A percentile compares a stretch with the other conserved stretches of the same genome.
These are phyloP conservation scores for Colinus virginianus DNA, from an alignment of 2,113 vertebrate species.

Conservation along the genomic window DNA sequence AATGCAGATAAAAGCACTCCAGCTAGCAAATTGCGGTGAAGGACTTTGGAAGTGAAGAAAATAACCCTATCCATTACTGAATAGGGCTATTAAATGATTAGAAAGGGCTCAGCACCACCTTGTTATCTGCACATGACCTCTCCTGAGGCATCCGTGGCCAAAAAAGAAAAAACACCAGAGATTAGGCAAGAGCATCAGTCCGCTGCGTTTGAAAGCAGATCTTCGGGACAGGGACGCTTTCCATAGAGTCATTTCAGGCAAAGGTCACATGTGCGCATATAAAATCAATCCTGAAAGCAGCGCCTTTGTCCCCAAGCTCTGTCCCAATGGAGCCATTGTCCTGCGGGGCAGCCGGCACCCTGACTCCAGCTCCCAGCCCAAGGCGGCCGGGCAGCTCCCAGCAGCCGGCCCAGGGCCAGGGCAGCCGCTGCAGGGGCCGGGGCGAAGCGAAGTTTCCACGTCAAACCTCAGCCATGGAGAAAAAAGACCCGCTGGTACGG, in stretches of 20 bases:
- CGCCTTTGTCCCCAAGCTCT: constrained; percentile 72
- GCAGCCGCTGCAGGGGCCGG: neutral
- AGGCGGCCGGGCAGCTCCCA: constrained; percentile 16
- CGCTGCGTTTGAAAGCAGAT: constrained; percentile 40
- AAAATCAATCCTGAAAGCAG: constrained; percentile 54
- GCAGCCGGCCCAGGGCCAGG: neutral
- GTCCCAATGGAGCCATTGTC: constrained; percentile 80
- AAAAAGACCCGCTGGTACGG: constrained; percentile 65
- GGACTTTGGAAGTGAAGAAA: neutral
- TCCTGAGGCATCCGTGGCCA: neutral
- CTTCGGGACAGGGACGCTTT: constrained; percentile 14
- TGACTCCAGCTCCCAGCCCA: constrained; percentile 72
- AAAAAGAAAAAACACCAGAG: neutral
- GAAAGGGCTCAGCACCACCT: neutral
- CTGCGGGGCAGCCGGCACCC: constrained; percentile 79
- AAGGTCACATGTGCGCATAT: constrained; percentile 55
- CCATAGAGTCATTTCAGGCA: constrained; percentile 51
- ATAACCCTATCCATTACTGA: neutral
- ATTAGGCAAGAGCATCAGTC: neutral
- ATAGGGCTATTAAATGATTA: neutral
- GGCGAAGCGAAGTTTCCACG: rapidly evolving
- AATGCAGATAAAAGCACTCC: neutral
- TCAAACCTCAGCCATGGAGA: constrained; percentile 41
- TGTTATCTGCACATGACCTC: constrained; percentile 52
- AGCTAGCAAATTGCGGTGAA: neutral